A percentile compares a stretch with the other conserved stretches of the same genome.
These are phyloP conservation scores for Pungitius pungitius DNA, from an alignment of 2,113 vertebrate species.

Conservation along the genomic window DNA sequence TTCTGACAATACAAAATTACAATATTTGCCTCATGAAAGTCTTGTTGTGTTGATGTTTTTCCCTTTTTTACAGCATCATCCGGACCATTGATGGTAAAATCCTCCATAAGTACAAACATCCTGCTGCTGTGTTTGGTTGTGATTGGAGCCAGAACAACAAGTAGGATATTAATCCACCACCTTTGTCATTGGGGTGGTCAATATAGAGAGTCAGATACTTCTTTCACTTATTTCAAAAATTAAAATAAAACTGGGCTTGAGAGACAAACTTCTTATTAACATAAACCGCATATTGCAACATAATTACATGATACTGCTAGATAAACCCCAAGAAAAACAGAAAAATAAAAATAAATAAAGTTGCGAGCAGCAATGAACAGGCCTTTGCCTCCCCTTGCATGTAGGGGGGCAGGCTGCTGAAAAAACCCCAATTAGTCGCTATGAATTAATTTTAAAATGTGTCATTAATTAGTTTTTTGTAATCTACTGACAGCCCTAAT, in stretches of 20 bases:
- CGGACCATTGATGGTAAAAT: constrained; percentile 92
- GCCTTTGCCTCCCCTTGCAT: too few relatives aligned
- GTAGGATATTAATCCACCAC: constrained; percentile 76
- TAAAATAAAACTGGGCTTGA: not conserved
- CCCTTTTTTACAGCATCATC: constrained; percentile 86
- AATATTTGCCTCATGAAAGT: not conserved
- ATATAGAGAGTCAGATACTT: not conserved
- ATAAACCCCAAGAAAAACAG: too few relatives aligned
- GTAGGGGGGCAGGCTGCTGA: too few relatives aligned
- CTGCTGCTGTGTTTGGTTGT: constrained; percentile 95
- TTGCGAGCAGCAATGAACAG: too few relatives aligned
- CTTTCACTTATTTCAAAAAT: not conserved
- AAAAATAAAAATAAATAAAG: too few relatives aligned
- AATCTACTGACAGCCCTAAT: too few relatives aligned
- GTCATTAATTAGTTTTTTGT: too few relatives aligned
- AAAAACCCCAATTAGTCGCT: too few relatives aligned
- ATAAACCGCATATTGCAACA: not conserved
- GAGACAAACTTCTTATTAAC: not conserved
- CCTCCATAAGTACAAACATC: constrained; percentile 96
- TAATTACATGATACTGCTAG: not conserved
- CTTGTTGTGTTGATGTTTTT: not conserved
- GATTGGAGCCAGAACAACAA: constrained; percentile 99
- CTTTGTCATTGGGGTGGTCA: not conserved
- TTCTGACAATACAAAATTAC: not conserved
- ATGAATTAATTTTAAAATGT: too few relatives aligned